Percentiles rank a stretch among this genome's conserved stretches.
These are phyloP conservation scores for Biston stratarius DNA, from an alignment of 2,888 invertebrate species.

Conservation along the genomic window DNA sequence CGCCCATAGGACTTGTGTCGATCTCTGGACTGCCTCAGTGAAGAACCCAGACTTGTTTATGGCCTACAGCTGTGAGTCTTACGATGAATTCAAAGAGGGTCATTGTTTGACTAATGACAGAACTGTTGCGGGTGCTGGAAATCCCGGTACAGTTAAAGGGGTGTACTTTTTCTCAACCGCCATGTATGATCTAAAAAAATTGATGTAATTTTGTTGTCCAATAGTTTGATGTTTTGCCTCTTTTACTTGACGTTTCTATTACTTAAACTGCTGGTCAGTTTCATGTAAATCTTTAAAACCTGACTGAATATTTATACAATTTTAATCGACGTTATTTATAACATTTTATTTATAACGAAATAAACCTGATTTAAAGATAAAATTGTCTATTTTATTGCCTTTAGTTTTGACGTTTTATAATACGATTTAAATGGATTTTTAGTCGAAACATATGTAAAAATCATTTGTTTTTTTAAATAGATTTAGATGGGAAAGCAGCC, in stretches of 20 bases:
- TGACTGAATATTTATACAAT: neutral
- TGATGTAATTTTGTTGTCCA: conserved; percentile 16
- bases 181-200: conserved; percentile 52
- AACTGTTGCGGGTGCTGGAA: conserved; percentile 75
- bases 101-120: conserved; percentile 58
- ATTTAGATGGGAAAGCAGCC: too few species aligned
- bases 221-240: neutral
- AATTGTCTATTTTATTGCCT: neutral
- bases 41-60: conserved; percentile 63
- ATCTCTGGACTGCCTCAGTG: conserved; percentile 71
- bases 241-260: conserved; percentile 1
- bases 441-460: too few species aligned
- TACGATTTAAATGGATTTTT: too few species aligned
- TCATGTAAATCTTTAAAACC: neutral
- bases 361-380: neutral
- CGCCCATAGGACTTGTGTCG: conserved; percentile 73
- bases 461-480: too few species aligned
- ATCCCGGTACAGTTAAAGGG: conserved; percentile 75
- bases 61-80: conserved; percentile 72
- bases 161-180: conserved; percentile 73
- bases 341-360: neutral
- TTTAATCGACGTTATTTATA: too few species aligned
- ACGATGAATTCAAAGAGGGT: conserved; percentile 66
- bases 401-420: too few species aligned
- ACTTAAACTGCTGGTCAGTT: conserved; percentile 9